These are phyloP conservation scores for Chlorops oryzae DNA, from an alignment of 1,140 invertebrate species.

Conservation along the genomic window DNA sequence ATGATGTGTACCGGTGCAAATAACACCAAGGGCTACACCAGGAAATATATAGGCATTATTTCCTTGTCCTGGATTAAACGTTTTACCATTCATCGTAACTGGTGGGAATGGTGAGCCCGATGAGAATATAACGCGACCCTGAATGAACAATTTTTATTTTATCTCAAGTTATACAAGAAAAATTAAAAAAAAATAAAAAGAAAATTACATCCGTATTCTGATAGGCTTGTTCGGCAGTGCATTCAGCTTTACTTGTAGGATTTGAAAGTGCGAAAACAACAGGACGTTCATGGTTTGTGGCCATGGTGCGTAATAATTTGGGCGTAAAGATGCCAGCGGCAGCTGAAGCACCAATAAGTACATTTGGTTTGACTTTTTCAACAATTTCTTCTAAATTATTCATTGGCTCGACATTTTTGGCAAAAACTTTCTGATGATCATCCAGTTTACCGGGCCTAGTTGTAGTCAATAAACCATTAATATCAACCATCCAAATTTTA, in stretches of 20 bases:
- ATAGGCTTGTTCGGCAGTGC: slow-evolving; percentile 90
- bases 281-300: slow-evolving; percentile 74
- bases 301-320: slow-evolving; percentile 80
- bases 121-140: slow-evolving; percentile 85
- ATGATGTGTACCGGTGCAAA: slow-evolving; percentile 77
- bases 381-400: slow-evolving; percentile 74
- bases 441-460: slow-evolving; percentile 65
- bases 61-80: slow-evolving; percentile 84
- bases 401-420: slow-evolving; percentile 73
- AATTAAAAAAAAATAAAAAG: no score
- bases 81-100: slow-evolving; percentile 69
- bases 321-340: slow-evolving; percentile 81
- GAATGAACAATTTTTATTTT: background rate
- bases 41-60: slow-evolving; percentile 98
- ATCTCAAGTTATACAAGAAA: background rate
- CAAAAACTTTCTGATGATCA: slow-evolving; percentile 73
- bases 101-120: slow-evolving; percentile 88
- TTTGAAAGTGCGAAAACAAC: slow-evolving; percentile 95
- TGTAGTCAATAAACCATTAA: slow-evolving; percentile 73
- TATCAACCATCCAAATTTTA: slow-evolving; percentile 86
- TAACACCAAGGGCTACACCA: slow-evolving; percentile 78
- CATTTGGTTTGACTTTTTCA: slow-evolving; percentile 69
- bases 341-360: slow-evolving; percentile 71
- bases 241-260: slow-evolving; percentile 93
- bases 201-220: slow-evolving; percentile 69